phyloP scores from a whole-genome alignment of 2,797 vertebrate genomes.

The Valencia hispanica region DNA sequence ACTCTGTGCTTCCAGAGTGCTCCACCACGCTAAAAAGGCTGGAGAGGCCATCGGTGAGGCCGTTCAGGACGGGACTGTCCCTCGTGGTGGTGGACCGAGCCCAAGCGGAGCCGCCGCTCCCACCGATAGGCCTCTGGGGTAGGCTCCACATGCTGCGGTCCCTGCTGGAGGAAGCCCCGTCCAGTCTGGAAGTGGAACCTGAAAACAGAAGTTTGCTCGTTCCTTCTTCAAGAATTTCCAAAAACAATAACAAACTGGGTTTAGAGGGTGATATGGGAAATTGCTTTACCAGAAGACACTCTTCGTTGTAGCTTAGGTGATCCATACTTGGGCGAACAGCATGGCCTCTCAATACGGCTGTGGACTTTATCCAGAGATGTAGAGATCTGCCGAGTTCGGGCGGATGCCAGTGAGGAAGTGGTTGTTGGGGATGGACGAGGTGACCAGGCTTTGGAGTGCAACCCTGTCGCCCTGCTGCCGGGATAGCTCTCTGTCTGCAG shows the following conservation, averaged over 20 bases:
- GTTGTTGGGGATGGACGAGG: slow-evolving; percentile 83
- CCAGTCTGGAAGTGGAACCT: slow-evolving; percentile 91
- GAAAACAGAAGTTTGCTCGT: not conserved
- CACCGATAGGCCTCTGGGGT: slow-evolving; percentile 82
- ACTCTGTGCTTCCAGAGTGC: slow-evolving; percentile 91
- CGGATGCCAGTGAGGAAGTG: slow-evolving; percentile 83
- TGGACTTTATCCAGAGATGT: slow-evolving; percentile 97
- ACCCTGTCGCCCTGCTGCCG: slow-evolving; percentile 56
- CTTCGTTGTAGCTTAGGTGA: slow-evolving; percentile 95
- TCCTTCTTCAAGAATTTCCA: not conserved
- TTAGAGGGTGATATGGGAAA: not conserved
- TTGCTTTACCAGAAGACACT: slow-evolving; percentile 75
- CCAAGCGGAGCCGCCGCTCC: slow-evolving; percentile 95
- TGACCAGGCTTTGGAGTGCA: slow-evolving; percentile 92
- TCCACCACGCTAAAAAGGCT: slow-evolving; percentile 98
- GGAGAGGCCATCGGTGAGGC: slow-evolving; percentile 94
- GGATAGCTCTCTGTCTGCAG: slow-evolving; percentile 89
- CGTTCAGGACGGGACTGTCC: slow-evolving; percentile 94
- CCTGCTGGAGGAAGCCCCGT: slow-evolving; percentile 79
- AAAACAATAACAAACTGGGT: too few species aligned
- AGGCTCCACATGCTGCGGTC: slow-evolving; percentile 96
- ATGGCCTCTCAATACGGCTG: slow-evolving; percentile 91
- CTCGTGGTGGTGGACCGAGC: slow-evolving; percentile 97
- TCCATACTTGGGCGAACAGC: slow-evolving; percentile 96
- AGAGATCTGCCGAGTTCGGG: slow-evolving; percentile 94